These are phyloP conservation scores for Sorex fumeus DNA, from an alignment of 2,113 vertebrate genomes.

Conservation along the genomic window DNA sequence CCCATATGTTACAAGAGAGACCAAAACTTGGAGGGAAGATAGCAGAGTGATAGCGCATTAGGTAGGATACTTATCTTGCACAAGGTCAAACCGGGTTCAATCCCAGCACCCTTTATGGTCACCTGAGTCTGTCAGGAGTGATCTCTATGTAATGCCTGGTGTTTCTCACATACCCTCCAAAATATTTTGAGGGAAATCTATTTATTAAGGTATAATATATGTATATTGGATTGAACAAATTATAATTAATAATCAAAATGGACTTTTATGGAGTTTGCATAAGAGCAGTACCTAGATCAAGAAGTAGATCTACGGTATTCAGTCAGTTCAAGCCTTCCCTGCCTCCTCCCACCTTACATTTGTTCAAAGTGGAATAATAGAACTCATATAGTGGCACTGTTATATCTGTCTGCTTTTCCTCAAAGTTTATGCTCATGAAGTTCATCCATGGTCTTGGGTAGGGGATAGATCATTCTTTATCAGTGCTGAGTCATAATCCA, in stretches of 20 bases:
- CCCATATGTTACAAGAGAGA: background rate
- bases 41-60: too few species aligned
- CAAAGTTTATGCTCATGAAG: background rate
- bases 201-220: background rate
- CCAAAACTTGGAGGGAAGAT: too few species aligned
- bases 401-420: background rate
- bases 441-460: background rate
- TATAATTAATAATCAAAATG: background rate
- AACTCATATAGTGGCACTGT: background rate
- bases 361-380: background rate
- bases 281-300: background rate
- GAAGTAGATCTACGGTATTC: background rate
- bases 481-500: background rate
- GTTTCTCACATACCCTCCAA: too few species aligned
- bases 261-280: conserved; percentile 14
- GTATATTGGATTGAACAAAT: background rate
- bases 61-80: too few species aligned
- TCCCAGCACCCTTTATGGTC: too few species aligned
- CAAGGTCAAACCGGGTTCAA: too few species aligned
- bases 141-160: background rate
- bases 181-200: background rate
- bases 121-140: background rate
- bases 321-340: too few species aligned
- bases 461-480: background rate
- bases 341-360: background rate